These are phyloP conservation scores for Cenopis cana DNA, from an alignment of 2,888 invertebrate species.

Conservation along the genomic window DNA sequence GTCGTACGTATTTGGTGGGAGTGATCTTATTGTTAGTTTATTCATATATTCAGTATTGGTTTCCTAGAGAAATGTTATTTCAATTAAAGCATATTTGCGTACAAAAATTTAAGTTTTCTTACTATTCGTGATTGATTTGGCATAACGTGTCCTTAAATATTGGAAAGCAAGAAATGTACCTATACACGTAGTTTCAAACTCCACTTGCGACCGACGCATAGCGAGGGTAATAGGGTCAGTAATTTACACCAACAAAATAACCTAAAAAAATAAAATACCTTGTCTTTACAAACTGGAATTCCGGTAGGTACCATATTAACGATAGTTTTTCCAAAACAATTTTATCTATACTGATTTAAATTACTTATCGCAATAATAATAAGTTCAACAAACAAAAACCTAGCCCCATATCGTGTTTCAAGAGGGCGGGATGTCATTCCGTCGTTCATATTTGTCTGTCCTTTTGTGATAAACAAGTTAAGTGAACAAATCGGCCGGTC, in stretches of 20 bases:
- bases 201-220: too few relatives aligned
- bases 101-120: too few relatives aligned
- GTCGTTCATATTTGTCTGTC: slow-evolving; percentile 66
- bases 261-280: too few relatives aligned
- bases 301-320: neutral
- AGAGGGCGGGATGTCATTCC: slow-evolving; percentile 59
- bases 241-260: neutral
- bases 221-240: too few relatives aligned
- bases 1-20: slow-evolving; percentile 35
- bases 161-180: neutral
- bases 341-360: neutral
- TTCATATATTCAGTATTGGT: slow-evolving; percentile 5
- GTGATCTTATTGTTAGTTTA: slow-evolving; percentile 33
- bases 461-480: slow-evolving; percentile 72
- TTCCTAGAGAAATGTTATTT: neutral
- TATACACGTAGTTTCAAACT: too few relatives aligned
- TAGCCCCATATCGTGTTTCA: slow-evolving; percentile 60
- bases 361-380: slow-evolving; percentile 34
- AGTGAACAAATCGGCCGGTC: slow-evolving; percentile 78
- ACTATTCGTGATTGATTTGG: too few relatives aligned
- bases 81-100: too few relatives aligned
- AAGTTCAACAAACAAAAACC: slow-evolving; percentile 47
- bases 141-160: too few relatives aligned
- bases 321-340: neutral
- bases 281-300: too few relatives aligned